A percentile compares a stretch with the other conserved stretches of the same genome.
Evolutionary conservation across 2,888 invertebrate genomes (phyloP).

Genomic region (Tetranychus truncatus): DNA sequence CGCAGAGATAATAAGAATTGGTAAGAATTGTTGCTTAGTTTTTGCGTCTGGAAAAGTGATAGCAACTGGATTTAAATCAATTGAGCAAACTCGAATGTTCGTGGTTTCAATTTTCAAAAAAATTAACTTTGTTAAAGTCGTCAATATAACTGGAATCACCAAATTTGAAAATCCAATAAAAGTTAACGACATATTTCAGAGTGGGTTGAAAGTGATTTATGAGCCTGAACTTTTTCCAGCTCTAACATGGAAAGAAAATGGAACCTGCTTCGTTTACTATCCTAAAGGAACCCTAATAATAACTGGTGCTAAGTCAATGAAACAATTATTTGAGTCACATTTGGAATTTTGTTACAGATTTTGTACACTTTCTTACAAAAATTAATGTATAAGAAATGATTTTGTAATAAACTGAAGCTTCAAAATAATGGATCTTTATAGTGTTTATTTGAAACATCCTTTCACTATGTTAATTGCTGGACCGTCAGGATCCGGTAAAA

Average conservation of each 20-base stretch:
- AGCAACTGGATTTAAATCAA: background rate
- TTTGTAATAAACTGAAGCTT: too few species aligned
- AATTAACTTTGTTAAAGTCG: background rate
- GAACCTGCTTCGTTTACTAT: background rate
- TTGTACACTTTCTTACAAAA: background rate
- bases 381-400: background rate
- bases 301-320: background rate
- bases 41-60: background rate
- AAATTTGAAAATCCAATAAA: background rate
- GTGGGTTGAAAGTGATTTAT: background rate
- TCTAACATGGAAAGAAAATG: background rate
- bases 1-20: too few species aligned
- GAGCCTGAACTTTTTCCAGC: background rate
- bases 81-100: background rate
- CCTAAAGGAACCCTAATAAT: background rate
- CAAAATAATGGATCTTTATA: background rate
- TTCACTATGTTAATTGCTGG: background rate
- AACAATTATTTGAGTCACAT: background rate
- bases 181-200: background rate
- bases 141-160: background rate
- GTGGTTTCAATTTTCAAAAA: background rate
- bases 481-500: background rate
- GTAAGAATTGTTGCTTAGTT: background rate
- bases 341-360: background rate
- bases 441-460: background rate